Evolutionary conservation across 2,797 vertebrate genomes (phyloP).

Genomic region (Anguilla marmorata): DNA sequence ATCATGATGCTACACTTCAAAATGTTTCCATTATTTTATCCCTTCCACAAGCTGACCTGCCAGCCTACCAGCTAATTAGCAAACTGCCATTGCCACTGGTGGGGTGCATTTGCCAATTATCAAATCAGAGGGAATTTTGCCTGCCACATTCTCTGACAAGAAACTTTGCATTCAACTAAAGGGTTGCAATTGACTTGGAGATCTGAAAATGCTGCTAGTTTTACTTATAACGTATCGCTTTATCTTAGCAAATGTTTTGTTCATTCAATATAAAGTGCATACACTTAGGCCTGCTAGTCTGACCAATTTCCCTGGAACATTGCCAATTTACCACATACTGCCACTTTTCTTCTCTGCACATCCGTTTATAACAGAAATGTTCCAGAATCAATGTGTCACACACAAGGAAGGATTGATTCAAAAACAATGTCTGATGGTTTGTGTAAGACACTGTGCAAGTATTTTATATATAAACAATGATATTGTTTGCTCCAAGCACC

Average conservation of each 20-base stretch:
- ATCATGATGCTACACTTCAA: not conserved
- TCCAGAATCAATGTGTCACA: not conserved
- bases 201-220: not conserved
- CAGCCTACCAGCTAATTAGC: not conserved
- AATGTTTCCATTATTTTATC: not conserved
- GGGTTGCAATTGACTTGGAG: not conserved
- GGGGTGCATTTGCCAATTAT: slow-evolving; percentile 3
- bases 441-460: not conserved
- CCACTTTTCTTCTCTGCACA: not conserved
- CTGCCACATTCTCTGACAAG: not conserved
- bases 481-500: not conserved
- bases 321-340: not conserved
- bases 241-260: not conserved
- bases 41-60: not conserved
- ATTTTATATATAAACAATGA: not conserved
- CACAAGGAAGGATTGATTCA: not conserved
- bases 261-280: not conserved
- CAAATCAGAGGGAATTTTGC: not conserved
- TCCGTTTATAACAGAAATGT: not conserved
- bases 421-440: not conserved
- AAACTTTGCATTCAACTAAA: not conserved
- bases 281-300: not conserved
- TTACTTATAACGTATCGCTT: not conserved
- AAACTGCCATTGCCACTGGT: not conserved
- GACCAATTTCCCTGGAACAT: not conserved